Conservation (phyloP, 2,888 invertebrate species). For the Clitarchus hookeri region DNA sequence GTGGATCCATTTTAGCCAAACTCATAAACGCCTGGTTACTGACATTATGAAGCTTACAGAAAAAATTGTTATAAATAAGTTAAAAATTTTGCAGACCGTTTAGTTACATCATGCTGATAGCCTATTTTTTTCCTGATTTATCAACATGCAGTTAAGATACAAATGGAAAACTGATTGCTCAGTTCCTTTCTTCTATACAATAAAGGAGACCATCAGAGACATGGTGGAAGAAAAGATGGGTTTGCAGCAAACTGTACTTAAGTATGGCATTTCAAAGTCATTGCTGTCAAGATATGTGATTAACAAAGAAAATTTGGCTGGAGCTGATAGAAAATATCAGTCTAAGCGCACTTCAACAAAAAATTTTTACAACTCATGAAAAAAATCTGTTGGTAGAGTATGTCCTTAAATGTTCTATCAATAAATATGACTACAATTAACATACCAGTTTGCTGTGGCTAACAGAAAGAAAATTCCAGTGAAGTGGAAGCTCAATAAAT, state of each 20-base stretch:
- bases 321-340: background rate
- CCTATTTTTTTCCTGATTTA: background rate
- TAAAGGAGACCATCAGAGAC: background rate
- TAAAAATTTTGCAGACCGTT: too few relatives aligned
- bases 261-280: constrained; percentile 4
- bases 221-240: background rate
- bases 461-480: constrained; percentile 15
- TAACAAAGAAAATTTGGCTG: background rate
- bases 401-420: background rate
- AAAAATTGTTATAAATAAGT: too few relatives aligned
- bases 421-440: background rate
- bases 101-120: background rate
- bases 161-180: background rate
- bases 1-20: too few relatives aligned
- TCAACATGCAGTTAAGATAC: background rate
- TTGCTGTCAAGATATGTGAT: constrained; percentile 17
- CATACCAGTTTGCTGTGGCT: constrained; percentile 14
- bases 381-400: constrained; percentile 17
- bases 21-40: too few relatives aligned
- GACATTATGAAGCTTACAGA: too few relatives aligned
- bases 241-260: background rate
- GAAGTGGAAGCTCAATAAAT: background rate
- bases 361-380: background rate
- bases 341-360: background rate
- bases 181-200: background rate